Conservation (phyloP, 2,113 vertebrate species). For the Pantherophis guttatus region DNA sequence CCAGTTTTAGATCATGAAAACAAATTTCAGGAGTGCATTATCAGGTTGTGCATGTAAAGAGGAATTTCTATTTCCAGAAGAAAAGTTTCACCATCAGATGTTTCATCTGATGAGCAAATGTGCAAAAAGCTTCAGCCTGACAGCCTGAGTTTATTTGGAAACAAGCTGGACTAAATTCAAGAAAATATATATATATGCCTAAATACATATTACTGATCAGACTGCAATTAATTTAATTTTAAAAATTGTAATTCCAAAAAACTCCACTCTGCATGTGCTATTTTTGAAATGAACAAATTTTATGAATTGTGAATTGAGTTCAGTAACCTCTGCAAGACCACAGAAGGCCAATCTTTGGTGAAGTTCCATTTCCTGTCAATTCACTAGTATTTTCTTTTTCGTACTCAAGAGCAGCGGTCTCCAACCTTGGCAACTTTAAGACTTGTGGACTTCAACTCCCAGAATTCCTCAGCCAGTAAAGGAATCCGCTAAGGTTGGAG, state of each 20-base stretch:
- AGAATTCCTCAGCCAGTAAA: too few relatives aligned
- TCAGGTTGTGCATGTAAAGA: not conserved
- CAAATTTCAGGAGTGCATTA: not conserved
- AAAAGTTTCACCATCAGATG: not conserved
- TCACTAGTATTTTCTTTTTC: not conserved
- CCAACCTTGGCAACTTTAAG: too few relatives aligned
- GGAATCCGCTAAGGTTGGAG: too few relatives aligned
- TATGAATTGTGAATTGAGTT: not conserved
- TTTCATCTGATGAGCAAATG: not conserved
- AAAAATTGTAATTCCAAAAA: not conserved
- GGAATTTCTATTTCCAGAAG: not conserved
- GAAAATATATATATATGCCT: not conserved
- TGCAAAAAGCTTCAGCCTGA: not conserved
- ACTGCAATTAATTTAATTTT: not conserved
- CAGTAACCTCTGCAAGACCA: not conserved
- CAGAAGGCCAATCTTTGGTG: not conserved
- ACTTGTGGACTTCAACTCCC: too few relatives aligned
- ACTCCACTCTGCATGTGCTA: not conserved
- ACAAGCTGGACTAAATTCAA: not conserved
- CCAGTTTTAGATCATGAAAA: not conserved
- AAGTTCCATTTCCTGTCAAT: not conserved
- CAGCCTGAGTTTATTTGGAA: not conserved
- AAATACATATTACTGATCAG: not conserved
- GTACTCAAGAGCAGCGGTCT: not conserved
- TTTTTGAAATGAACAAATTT: not conserved